Base-by-base conservation (phyloP, 1,140 invertebrate species). In the Doryteuthis pealeii region DNA sequence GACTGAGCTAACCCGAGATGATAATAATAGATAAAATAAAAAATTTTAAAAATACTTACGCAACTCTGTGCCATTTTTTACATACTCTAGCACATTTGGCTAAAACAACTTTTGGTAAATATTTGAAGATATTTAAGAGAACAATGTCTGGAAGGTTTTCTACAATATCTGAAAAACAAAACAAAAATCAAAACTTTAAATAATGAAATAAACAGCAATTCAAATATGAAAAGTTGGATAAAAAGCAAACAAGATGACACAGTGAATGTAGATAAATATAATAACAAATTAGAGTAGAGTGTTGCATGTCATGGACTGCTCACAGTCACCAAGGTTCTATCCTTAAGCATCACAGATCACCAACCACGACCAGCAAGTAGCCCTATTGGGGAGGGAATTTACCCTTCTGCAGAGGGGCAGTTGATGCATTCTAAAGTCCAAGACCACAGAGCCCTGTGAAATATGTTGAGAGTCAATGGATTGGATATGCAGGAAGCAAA, bases 111-210 rank as follows among this genome's bases (percentile, higher is more conserved):
- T 94, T 95, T 10, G 94, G 93, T 62, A 96, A 88, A 92, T 92
- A 94, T 80, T 91, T 91, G 74, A 96, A 92, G 49, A 96, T 92
- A 78, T 92, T 90, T n/a, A 96, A 85, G 26, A 96, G 90, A 74
- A 96, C 91, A 87, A 96, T 94, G 88, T 96, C 95, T 5, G 54
- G 54, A 62, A 62, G 54, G 5, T n/a, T 4, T 28, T 62, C 54
- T n/a, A 28, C 54, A 22, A 62, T n/a, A 62, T 28, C 54, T 62
- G 54, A 8, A 62, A 62, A 2, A 22, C 12, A 49, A 22, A 49
- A 49, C 45, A 49, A 49, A 22, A 1, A 12, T 49, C 12, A 1
- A 18, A 62, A 62, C 6, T 62, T 5, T n/a, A 22, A 62, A 62
- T 14, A n/a, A 28, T 22, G 6, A 4, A 62, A 62, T 5, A 62